Base-by-base conservation (phyloP, 2,888 invertebrate species). In the Acronicta psi region DNA sequence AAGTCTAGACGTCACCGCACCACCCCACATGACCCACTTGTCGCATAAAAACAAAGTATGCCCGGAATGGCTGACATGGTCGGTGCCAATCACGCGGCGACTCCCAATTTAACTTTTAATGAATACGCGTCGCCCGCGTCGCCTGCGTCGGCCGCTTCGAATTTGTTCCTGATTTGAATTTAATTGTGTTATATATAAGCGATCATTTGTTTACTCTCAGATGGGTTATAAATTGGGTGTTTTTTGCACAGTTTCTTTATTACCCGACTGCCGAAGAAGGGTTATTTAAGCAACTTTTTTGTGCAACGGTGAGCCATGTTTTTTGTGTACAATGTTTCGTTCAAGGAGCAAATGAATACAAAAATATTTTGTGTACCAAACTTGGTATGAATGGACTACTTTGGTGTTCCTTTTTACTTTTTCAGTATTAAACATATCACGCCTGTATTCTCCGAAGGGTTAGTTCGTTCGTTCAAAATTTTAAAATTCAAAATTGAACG, bases 31-130 rank as follows among this genome's bases (percentile, higher is more conserved):
- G 52, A 52, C 52, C 58, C 44, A 59, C 20, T 49, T 51, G 37
- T 25, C 3, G n/a, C 37, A 66, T 59, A 68, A 71, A 68, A 71
- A 71, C 53, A 47, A 71, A 66, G 66, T 36, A 59, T 42, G 31
- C 50, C 45, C 13, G 51, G 52, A 46, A 51, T 42, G 14, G 20
- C 45, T 37, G 46, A 36, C 59, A 53, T 40, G 38, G 67, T 53
- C 36, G 55, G 43, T 64, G 73, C 73, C 70, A 71, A 73, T 71
- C 71, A 69, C 54, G 52, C 44, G 38, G 59, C 38, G 46, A 46
- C 40, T 62, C 57, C 69, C 77, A 75, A 77, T 75, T 72, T 77
- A 75, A 77, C 72, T 75, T 75, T 77, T 75, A 75, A 75, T 75
- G 77, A 75, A 71, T 61, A 50, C 49, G 44, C 50, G 46, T 41